Evolutionary conservation across 2,888 invertebrate species (phyloP).

Genomic region (Allolobophora icterica): DNA sequence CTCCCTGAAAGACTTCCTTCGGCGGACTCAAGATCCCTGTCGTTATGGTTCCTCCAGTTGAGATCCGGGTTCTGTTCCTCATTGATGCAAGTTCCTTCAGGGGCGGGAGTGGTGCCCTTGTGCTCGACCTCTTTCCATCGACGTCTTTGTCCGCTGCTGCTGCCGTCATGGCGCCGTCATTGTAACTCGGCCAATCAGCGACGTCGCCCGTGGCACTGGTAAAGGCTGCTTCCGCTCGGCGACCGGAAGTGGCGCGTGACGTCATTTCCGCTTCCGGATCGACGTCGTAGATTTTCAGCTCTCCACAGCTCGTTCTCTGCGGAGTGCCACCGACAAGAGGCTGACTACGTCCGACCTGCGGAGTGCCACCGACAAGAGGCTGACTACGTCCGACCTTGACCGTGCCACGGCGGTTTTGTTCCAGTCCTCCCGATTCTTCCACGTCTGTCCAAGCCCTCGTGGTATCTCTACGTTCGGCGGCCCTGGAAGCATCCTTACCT

Average conservation of each 20-base stretch:
- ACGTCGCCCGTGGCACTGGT: neutral
- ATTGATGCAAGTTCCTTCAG: neutral
- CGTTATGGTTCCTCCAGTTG: neutral
- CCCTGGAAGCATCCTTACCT: neutral
- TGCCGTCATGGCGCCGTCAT: neutral
- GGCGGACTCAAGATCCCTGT: neutral
- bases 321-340: neutral
- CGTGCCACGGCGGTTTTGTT: neutral
- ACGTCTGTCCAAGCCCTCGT: neutral
- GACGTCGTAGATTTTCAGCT: constrained; percentile 1
- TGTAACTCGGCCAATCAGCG: neutral
- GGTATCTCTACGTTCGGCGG: neutral
- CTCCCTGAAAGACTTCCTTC: neutral
- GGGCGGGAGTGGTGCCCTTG: neutral
- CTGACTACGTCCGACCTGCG: too few species aligned
- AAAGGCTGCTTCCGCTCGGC: neutral
- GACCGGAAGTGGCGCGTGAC: neutral
- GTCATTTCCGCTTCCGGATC: neutral
- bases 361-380: too few species aligned
- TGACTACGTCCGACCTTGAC: too few species aligned
- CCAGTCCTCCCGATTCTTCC: neutral
- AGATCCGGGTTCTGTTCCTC: neutral
- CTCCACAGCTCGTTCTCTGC: neutral
- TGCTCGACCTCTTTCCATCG: neutral
- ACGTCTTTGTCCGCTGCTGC: neutral